Base-by-base conservation (phyloP, 2,888 invertebrate genomes). In the Penaeus monodon region DNA sequence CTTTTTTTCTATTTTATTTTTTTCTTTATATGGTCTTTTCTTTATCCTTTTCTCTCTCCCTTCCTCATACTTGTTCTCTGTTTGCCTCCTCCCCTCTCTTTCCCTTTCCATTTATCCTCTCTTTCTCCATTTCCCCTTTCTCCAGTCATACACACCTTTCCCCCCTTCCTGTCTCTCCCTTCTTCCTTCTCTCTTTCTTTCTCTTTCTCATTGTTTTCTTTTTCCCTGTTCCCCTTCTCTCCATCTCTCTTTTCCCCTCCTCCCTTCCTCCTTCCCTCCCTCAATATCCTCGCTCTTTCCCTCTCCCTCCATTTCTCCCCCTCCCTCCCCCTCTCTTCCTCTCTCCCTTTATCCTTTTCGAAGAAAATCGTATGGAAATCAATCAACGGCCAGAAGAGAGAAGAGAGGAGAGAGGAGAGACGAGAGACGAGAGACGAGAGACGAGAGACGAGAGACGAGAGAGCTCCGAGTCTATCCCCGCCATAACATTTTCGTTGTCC, bases 1-100 rank as follows among this genome's bases (percentile, higher is more conserved):
- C 17, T n/a, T 63, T 38, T 44, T 77, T 44, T 77, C 2, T 77
- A 3, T 77, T 44, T 77, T 2, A n/a, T 24, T 77, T 49, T 77
- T 44, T 77, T 24, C 49, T 44, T 77, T 20, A 49, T 49, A 38
- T 44, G 22, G n/a, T 77, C 77, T 57, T 63, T 77, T 49, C 49
- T 33, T 27, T 49, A 27, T 63, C 57, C 63, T 27, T 29, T 78
- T 64, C 57, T 63, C 57, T n/a, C 78, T 78, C 78, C n/a, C 78
- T 78, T 63, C 57, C 78, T 29, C 63, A 27, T 63, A 49, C 63
- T 78, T 63, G 22, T 63, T 78, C 64, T 78, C 57, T 78, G 49
- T 63, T 20, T 29, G 24, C 63, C 7, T 78, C 4, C 27, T 24
- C 22, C n/a, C n/a, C 29, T 63, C 78, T 78, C 63, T 63, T 20